These are phyloP conservation scores for Gastrophysa polygoni DNA, from an alignment of 2,888 invertebrate genomes.

Conservation along the genomic window DNA sequence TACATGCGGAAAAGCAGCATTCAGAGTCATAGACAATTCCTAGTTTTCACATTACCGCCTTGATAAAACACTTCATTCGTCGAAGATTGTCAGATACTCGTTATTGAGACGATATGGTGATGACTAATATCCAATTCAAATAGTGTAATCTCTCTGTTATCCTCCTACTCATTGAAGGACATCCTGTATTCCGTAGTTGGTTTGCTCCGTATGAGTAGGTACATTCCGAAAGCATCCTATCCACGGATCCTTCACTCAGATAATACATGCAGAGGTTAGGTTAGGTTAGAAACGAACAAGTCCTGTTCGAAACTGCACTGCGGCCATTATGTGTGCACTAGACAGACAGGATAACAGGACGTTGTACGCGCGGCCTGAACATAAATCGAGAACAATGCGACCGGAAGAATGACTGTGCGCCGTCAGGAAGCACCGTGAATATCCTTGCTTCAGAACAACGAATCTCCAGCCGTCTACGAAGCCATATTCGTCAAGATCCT, in stretches of 20 bases:
- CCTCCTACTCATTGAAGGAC: not conserved
- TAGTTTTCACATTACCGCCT: too few species aligned
- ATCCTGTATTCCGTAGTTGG: too few species aligned
- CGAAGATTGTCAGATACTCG: too few species aligned
- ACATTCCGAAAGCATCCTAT: not conserved
- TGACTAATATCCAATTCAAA: too few species aligned
- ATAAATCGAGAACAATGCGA: constrained; percentile 57
- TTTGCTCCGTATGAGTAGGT: too few species aligned
- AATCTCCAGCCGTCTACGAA: constrained; percentile 43
- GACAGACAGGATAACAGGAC: constrained; percentile 53
- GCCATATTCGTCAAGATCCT: constrained; percentile 40
- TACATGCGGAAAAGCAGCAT: too few species aligned
- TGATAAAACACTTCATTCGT: too few species aligned
- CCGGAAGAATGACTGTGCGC: constrained; percentile 54
- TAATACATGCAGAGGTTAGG: constrained; percentile 32
- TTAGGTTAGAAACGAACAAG: constrained; percentile 39
- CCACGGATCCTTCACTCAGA: constrained; percentile 24
- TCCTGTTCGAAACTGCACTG: constrained; percentile 49
- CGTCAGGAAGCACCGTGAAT: constrained; percentile 54
- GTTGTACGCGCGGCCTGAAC: constrained; percentile 54
- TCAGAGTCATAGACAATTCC: too few species aligned
- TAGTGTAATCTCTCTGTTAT: too few species aligned
- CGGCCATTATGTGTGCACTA: constrained; percentile 53
- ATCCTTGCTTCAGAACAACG: constrained; percentile 51
- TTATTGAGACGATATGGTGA: too few species aligned